These are phyloP conservation scores for Cyrtorhinus lividipennis DNA, from an alignment of 1,140 invertebrate species.

Conservation along the genomic window DNA sequence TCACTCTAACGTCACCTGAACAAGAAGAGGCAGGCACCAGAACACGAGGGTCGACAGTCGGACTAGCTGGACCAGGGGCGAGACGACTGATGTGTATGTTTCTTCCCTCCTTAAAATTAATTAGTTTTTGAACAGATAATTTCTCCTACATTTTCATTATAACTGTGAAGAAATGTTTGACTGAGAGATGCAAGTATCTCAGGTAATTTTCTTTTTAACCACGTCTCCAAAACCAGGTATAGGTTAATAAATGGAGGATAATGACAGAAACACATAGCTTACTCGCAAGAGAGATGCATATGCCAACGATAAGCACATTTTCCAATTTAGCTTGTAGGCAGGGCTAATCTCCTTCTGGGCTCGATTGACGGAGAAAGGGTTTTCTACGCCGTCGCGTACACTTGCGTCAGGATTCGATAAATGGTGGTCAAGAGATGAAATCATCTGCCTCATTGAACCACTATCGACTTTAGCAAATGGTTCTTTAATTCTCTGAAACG, in stretches of 20 bases:
- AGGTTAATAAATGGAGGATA: no score
- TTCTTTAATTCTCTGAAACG: not conserved
- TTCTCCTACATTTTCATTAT: no score
- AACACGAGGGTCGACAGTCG: constrained; percentile 47
- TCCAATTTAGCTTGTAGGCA: not conserved
- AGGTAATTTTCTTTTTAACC: no score
- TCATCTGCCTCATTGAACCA: not conserved
- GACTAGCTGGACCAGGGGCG: constrained; percentile 49
- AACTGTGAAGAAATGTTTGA: no score
- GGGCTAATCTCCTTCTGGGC: not conserved
- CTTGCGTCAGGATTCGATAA: no score
- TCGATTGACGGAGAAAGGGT: no score
- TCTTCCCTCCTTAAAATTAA: no score
- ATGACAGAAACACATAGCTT: constrained; percentile 75
- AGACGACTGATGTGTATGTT: constrained; percentile 70
- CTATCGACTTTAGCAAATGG: not conserved
- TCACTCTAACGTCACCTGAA: constrained; percentile 60
- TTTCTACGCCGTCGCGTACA: no score
- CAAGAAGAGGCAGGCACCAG: constrained; percentile 52
- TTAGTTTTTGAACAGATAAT: no score
- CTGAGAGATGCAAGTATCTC: no score
- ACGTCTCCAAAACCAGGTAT: no score
- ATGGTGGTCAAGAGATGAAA: no score
- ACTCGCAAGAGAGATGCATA: constrained; percentile 1
- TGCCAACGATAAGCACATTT: not conserved